phyloP scores from a whole-genome alignment of 2,888 invertebrate species.

The Lamellibrachia columna region DNA sequence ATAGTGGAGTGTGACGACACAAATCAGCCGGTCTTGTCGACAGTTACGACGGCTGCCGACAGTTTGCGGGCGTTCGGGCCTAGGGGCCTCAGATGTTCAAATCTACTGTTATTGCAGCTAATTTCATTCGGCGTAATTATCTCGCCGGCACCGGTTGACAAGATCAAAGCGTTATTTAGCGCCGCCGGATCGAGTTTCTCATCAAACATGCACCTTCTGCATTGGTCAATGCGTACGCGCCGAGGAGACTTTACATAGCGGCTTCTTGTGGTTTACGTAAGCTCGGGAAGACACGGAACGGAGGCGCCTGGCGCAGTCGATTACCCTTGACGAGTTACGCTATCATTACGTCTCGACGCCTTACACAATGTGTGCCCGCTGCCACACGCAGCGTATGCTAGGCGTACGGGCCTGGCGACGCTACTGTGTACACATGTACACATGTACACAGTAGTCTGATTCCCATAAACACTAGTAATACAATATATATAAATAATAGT shows the following conservation, averaged over 20 bases:
- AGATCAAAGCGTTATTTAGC: not conserved
- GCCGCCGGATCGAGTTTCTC: not conserved
- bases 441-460: too few species aligned
- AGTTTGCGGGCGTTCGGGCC: not conserved
- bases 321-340: not conserved
- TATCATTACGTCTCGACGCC: not conserved
- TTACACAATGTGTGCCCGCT: not conserved
- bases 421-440: too few species aligned
- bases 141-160: not conserved
- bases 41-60: not conserved
- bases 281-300: not conserved
- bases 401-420: too few species aligned
- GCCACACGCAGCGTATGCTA: too few species aligned
- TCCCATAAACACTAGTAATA: too few species aligned
- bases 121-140: slow-evolving; percentile 14
- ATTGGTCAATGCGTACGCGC: not conserved
- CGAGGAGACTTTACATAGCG: not conserved
- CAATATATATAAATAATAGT: too few species aligned
- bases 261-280: not conserved
- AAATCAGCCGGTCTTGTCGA: not conserved
- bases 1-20: not conserved
- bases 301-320: not conserved
- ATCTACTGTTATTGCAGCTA: slow-evolving; percentile 12
- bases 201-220: slow-evolving; percentile 16
- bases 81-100: slow-evolving; percentile 9